These are phyloP conservation scores for Rhinogobius similis DNA, from an alignment of 2,113 vertebrate genomes.

Conservation along the genomic window DNA sequence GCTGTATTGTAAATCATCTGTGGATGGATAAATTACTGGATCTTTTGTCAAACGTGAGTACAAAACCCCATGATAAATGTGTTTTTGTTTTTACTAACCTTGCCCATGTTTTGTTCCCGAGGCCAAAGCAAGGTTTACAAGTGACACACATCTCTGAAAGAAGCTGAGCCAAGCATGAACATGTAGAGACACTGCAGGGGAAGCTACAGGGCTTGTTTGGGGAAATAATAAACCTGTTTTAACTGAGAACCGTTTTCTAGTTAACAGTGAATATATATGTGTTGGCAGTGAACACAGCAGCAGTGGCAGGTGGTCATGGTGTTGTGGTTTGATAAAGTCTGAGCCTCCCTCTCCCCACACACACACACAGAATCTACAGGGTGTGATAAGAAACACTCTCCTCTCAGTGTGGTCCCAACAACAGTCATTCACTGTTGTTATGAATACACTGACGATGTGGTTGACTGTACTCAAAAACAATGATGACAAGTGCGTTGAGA, in stretches of 20 bases:
- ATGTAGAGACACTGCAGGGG: conserved; percentile 31
- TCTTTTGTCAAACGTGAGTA: conserved; percentile 7
- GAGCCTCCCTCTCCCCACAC: conserved; percentile 39
- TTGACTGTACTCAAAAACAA: neutral
- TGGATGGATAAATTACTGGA: conserved; percentile 17
- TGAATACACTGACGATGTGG: conserved; percentile 13
- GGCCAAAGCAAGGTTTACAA: conserved; percentile 19
- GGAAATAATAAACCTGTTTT: neutral
- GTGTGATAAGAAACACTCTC: conserved; percentile 49
- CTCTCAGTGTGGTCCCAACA: conserved; percentile 17
- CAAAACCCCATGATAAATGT: conserved; percentile 30
- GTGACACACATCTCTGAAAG: conserved; percentile 42
- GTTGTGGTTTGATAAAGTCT: conserved; percentile 70
- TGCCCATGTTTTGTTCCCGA: conserved; percentile 7
- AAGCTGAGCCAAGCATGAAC: conserved; percentile 50
- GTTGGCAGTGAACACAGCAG: conserved; percentile 37
- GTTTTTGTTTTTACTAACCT: conserved; percentile 31
- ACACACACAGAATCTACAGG: conserved; percentile 21
- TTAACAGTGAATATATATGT: conserved; percentile 4
- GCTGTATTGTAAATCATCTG: conserved; percentile 21
- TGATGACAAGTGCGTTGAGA: neutral
- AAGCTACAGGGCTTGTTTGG: conserved; percentile 31
- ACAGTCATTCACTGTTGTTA: neutral
- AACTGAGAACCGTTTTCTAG: conserved; percentile 7
- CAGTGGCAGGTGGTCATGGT: conserved; percentile 59